These are phyloP conservation scores for Strix uralensis DNA, from an alignment of 2,113 vertebrate species.

Conservation along the genomic window DNA sequence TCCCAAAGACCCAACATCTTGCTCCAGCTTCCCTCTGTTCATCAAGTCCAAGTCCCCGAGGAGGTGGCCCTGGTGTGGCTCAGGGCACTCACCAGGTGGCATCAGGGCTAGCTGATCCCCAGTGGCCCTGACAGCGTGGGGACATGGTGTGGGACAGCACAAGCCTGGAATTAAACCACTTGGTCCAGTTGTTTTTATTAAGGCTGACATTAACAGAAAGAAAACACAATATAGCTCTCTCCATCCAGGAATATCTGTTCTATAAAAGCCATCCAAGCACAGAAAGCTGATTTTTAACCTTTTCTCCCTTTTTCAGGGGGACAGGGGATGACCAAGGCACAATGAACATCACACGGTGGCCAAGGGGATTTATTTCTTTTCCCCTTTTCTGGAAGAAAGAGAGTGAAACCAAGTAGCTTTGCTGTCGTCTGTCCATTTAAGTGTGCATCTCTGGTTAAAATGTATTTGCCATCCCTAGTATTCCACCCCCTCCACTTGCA, in stretches of 20 bases:
- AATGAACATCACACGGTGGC: rapidly evolving
- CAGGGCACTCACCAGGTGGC: neutral
- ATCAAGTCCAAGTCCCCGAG: rapidly evolving
- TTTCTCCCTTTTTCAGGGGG: neutral
- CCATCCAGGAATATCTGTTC: neutral
- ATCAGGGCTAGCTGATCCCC: neutral
- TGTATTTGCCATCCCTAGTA: rapidly evolving
- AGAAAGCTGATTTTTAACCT: neutral
- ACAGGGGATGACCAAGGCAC: neutral
- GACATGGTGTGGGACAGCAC: neutral
- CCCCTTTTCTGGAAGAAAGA: neutral
- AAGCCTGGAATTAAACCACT: neutral
- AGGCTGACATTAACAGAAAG: neutral
- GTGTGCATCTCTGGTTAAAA: rapidly evolving
- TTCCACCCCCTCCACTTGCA: neutral
- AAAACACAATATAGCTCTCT: neutral
- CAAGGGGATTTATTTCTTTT: neutral
- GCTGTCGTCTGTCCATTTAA: neutral
- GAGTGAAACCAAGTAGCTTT: neutral
- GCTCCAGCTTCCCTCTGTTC: neutral
- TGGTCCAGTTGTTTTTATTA: neutral
- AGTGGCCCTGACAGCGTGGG: neutral
- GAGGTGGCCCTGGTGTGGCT: neutral
- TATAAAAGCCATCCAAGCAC: neutral
- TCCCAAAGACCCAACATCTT: neutral